Base-by-base conservation (phyloP, 2,888 invertebrate species). In the Mechanitis mazaeus region DNA sequence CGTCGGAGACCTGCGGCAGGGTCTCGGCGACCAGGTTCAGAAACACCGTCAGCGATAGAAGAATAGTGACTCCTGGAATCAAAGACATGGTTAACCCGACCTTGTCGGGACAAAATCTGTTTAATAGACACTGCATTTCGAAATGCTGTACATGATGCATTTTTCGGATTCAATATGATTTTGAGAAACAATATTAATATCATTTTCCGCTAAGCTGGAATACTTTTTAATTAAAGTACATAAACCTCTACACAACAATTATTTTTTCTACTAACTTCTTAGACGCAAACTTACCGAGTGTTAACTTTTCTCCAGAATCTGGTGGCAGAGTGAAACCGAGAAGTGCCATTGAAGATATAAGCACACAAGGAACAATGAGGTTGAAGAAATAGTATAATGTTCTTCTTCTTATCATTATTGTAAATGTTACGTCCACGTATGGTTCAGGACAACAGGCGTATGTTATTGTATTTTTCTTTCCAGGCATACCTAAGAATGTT, bases 321-420 rank as follows among this genome's bases (percentile, higher is more conserved):
- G 98, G 98, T 71, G 99, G 99, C 82, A 99, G 92, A 71, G 98
- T 97, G 92, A 99, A 99, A 72, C 98, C 98, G 78, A 99, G 93
- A 73, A 99, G 94, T 73, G 98, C 98, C 97, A 99, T 98, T 73
- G 98, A 97, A 69, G 98, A 97, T 85, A 99, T 99, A 79, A 99
- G 94, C 80, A 99, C 97, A 87, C 98, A 98, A 74, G 99, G 99
- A 80, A 99, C 97, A 88, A 99, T 98, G 88, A 99, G 94, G 92
- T 99, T 99, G 94, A 99, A 98, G 92, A 98, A 98, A 92, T 99
- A 99, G 93, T 98, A 99, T 77, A 99, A 92, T 57, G 98, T 98
- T 79, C 98, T 93, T 81, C 99, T 93, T 74, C 98, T 93, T 79
- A 99, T 97, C 92, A 96, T 96, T 85, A 99, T 97, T 72, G 96